phyloP scores from a whole-genome alignment of 2,888 invertebrate species.

The Netelia virgata region DNA sequence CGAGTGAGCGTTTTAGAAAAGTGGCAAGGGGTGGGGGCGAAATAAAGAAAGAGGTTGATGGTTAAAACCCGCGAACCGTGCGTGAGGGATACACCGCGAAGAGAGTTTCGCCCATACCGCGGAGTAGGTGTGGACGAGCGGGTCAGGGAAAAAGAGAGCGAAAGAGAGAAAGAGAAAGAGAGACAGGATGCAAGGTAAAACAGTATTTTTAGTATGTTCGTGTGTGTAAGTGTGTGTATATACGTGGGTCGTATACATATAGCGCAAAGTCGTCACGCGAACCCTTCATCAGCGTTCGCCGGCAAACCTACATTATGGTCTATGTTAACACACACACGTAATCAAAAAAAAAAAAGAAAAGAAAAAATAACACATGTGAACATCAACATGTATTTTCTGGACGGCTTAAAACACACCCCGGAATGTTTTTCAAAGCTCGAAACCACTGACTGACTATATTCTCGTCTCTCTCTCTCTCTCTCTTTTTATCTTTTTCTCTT shows the following conservation, averaged over 20 bases:
- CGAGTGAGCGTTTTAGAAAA: slow-evolving; percentile 81
- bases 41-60: slow-evolving; percentile 75
- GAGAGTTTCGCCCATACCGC: slow-evolving; percentile 72
- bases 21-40: slow-evolving; percentile 67
- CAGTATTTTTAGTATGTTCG: no score
- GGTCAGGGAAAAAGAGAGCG: slow-evolving; percentile 76
- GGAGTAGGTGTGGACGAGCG: slow-evolving; percentile 82
- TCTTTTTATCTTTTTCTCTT: slow-evolving; percentile 4
- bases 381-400: slow-evolving; percentile 29
- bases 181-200: slow-evolving; percentile 82
- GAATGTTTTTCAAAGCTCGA: slow-evolving; percentile 5
- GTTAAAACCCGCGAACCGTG: slow-evolving; percentile 37
- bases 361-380: slow-evolving; percentile 35
- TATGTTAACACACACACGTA: slow-evolving; percentile 74
- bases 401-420: neutral
- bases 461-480: neutral
- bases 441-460: neutral
- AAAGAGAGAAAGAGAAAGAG: slow-evolving; percentile 82
- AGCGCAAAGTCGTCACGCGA: slow-evolving; percentile 83
- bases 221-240: slow-evolving; percentile 83
- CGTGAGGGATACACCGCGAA: slow-evolving; percentile 72
- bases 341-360: slow-evolving; percentile 54
- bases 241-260: slow-evolving; percentile 80
- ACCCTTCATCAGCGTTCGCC: slow-evolving; percentile 84
- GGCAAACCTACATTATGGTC: slow-evolving; percentile 80